These are phyloP conservation scores for Zoanthus gigantus DNA, from an alignment of 92 coral and sea anemone species.

Conservation along the genomic window DNA sequence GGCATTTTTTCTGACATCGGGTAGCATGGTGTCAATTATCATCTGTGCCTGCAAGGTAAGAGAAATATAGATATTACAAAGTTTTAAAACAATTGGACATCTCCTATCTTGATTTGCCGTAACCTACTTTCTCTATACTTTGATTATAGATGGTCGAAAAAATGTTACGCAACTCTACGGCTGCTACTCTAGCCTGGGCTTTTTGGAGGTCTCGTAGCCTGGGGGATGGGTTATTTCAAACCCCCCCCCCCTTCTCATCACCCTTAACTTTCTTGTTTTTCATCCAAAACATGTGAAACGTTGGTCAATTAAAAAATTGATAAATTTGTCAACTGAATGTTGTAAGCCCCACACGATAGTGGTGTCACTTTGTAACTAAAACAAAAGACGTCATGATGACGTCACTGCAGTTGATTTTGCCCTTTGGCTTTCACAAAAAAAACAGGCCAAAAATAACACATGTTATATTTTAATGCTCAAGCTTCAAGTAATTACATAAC, in stretches of 20 bases:
- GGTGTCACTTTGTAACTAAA: background rate
- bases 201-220: background rate
- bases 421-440: too few species aligned
- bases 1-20: constrained; percentile 18
- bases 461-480: too few species aligned
- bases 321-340: background rate
- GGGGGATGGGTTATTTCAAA: background rate
- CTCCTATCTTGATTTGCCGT: background rate
- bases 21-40: constrained; percentile 32
- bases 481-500: too few species aligned
- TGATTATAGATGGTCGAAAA: background rate
- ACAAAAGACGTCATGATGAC: background rate
- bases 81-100: background rate
- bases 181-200: background rate
- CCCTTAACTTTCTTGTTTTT: background rate
- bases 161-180: background rate
- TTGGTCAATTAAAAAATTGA: background rate
- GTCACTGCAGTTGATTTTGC: background rate
- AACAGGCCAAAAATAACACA: too few species aligned
- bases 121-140: background rate
- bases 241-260: background rate
- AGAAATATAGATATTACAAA: background rate
- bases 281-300: background rate
- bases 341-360: constrained; percentile 6
- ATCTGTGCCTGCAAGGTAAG: constrained; percentile 21